Evolutionary conservation across 1,140 invertebrate genomes (phyloP).

Genomic region (Popillia japonica): DNA sequence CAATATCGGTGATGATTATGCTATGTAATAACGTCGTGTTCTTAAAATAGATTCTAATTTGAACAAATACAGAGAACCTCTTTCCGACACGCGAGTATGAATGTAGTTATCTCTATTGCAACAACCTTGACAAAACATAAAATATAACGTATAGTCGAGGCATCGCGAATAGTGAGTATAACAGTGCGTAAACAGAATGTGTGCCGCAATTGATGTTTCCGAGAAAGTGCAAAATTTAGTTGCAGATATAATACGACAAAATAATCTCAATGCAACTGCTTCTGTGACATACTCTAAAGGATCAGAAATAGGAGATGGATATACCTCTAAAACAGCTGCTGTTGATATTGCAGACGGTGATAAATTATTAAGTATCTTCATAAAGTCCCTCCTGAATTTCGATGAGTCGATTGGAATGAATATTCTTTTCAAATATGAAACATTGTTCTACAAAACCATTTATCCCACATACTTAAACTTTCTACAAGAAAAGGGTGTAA

Average conservation of each 20-base stretch:
- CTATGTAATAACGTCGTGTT: no score
- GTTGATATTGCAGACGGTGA: conserved; percentile 2
- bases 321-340: background rate
- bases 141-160: no score
- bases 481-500: background rate
- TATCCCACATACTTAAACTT: background rate
- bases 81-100: no score
- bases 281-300: background rate
- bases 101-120: no score
- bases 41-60: no score
- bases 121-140: no score
- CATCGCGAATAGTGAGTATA: background rate
- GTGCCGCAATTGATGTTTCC: background rate
- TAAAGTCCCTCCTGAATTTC: background rate
- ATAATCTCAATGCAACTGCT: background rate
- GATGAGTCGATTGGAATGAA: background rate
- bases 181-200: background rate
- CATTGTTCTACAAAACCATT: conserved; percentile 1
- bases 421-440: background rate
- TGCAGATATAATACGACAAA: background rate
- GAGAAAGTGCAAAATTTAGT: background rate
- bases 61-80: no score
- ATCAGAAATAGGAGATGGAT: background rate
- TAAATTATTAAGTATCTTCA: background rate
- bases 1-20: no score